A percentile compares a stretch with the other conserved stretches of the same genome.
Evolutionary conservation across 2,888 invertebrate species (phyloP).

Genomic region (Tetranychus piercei): DNA sequence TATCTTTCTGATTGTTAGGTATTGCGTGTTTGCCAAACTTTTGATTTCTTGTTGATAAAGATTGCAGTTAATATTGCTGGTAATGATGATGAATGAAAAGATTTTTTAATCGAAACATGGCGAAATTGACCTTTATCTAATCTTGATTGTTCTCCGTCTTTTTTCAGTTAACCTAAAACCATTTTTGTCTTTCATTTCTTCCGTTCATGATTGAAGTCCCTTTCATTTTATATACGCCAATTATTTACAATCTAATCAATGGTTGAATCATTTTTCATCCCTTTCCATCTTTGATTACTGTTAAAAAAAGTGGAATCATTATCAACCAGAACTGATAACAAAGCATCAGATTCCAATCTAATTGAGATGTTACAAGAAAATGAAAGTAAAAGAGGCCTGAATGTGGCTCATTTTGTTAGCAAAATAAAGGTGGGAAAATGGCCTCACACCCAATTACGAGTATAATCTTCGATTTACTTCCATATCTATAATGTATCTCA

Average conservation of each 20-base stretch:
- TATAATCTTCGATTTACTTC: background rate
- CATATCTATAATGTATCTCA: background rate
- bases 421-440: background rate
- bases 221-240: background rate
- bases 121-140: background rate
- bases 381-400: background rate
- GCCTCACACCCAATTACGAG: background rate
- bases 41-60: background rate
- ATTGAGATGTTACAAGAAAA: background rate
- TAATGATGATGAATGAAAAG: background rate
- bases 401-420: background rate
- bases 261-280: background rate
- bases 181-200: background rate
- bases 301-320: too few species aligned
- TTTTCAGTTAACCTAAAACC: background rate
- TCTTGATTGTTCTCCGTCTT: background rate
- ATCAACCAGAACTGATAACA: too few species aligned
- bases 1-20: background rate
- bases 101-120: background rate
- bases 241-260: background rate
- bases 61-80: background rate
- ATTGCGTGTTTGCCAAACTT: background rate
- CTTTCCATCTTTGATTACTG: too few species aligned
- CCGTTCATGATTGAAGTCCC: background rate
- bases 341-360: too few species aligned